Percentiles rank a stretch among this genome's conserved stretches.
Evolutionary conservation across 2,797 vertebrate genomes (phyloP).

Genomic region (Gallinago solitaria): DNA sequence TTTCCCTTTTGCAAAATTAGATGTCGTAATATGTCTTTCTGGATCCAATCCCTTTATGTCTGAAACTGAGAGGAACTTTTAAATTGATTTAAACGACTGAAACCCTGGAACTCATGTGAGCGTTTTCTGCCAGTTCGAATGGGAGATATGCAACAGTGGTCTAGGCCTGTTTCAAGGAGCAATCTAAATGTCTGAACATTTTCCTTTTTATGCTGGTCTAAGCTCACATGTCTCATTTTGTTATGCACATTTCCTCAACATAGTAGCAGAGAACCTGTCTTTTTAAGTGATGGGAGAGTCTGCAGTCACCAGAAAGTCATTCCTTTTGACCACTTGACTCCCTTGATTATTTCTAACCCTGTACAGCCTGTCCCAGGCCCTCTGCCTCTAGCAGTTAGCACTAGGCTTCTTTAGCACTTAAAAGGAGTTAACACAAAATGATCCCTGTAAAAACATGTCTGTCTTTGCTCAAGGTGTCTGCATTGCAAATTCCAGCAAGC

Average conservation of each 20-base stretch:
- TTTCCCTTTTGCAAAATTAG: conserved; percentile 10
- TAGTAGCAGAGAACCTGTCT: not conserved
- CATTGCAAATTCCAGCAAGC: not conserved
- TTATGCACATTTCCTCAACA: not conserved
- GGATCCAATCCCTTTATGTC: not conserved
- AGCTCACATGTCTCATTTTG: not conserved
- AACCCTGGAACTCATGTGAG: not conserved
- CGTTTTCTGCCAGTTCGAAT: conserved; percentile 8
- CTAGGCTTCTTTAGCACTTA: not conserved
- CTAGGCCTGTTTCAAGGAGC: conserved; percentile 11
- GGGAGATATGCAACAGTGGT: not conserved
- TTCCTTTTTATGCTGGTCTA: not conserved
- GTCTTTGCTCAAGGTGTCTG: not conserved
- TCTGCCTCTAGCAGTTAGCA: not conserved
- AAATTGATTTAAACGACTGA: conserved; percentile 13
- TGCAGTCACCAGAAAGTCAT: not conserved
- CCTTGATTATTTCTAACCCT: not conserved
- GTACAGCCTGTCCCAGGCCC: not conserved
- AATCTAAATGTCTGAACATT: conserved; percentile 59
- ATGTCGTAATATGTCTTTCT: not conserved
- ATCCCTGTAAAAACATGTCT: not conserved
- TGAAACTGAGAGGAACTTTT: conserved; percentile 6
- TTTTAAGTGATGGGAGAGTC: not conserved
- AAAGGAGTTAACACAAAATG: not conserved
- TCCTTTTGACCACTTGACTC: not conserved